Percentiles rank a stretch among this genome's conserved stretches.
These are phyloP conservation scores for Drosophila willistoni DNA, from an alignment of 1,140 invertebrate genomes.

Conservation along the genomic window DNA sequence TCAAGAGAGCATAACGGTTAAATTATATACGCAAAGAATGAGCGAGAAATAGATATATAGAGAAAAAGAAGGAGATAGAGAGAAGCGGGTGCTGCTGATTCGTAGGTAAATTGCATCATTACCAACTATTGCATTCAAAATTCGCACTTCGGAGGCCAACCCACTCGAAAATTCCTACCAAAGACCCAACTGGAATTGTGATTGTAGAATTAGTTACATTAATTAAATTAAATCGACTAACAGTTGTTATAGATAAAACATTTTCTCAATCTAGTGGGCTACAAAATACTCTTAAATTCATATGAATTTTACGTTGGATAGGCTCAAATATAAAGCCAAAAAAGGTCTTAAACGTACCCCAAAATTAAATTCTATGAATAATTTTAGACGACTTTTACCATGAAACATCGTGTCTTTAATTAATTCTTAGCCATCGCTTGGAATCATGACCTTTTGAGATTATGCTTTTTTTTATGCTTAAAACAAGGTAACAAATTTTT, in stretches of 20 bases:
- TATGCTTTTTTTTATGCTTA: too few relatives aligned
- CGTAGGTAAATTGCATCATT: slow-evolving; percentile 39
- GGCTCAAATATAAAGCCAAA: too few relatives aligned
- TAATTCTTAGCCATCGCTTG: too few relatives aligned
- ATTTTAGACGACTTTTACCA: too few relatives aligned
- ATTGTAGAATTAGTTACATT: slow-evolving; percentile 34
- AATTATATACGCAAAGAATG: slow-evolving; percentile 24
- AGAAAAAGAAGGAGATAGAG: not conserved
- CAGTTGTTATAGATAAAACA: slow-evolving; percentile 16
- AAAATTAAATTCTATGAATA: too few relatives aligned
- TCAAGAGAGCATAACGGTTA: slow-evolving; percentile 32
- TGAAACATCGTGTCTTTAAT: too few relatives aligned
- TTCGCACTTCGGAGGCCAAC: slow-evolving; percentile 53
- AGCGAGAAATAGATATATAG: not conserved
- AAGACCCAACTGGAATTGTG: slow-evolving; percentile 39
- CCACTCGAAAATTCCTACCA: slow-evolving; percentile 60
- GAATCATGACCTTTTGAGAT: too few relatives aligned
- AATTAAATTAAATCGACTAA: slow-evolving; percentile 48
- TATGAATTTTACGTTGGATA: too few relatives aligned
- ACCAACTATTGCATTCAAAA: slow-evolving; percentile 8
- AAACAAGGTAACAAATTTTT: too few relatives aligned
- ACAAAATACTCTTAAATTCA: slow-evolving; percentile 5
- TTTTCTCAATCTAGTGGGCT: not conserved
- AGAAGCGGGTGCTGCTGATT: not conserved
- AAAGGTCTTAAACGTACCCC: too few relatives aligned